Base-by-base conservation (phyloP, 2,888 invertebrate species). In the Spodoptera picta region DNA sequence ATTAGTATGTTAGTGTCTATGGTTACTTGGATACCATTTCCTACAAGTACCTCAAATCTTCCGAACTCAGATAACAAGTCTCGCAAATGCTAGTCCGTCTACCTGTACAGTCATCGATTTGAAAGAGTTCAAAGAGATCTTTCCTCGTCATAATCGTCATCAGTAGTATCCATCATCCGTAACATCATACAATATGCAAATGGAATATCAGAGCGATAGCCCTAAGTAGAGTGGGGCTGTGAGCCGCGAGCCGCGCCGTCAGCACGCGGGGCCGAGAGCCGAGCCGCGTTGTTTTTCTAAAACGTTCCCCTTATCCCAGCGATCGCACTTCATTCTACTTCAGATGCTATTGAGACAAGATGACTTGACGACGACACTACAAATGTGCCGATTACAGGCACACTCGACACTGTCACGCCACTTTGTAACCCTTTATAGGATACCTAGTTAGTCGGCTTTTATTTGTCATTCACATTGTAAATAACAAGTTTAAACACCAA, bases 271-370 rank as follows among this genome's bases (percentile, higher is more conserved):
- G 27, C 4, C 7, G 58, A 60, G 57, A 45, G 62, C 24, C 51
- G 53, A 63, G 31, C 46, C 12, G 12, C 64, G 65, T 60, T 77
- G 72, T 77, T 71, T 65, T 75, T 77, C 53, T 65, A 68, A 66
- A 70, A 57, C 48, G 48, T 24, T 49, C 56, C 58, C 51, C 58
- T 64, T 70, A 71, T 68, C 70, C 51, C 31, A 11, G 24, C 64
- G 57, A 64, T 69, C 59, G 43, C 43, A 59, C 60, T 62, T 12
- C 45, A 50, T 46, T 50, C 46, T 12, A 10, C 62, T 70, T 45
- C 24, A 63, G 53, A 62, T 44, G 57, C 59, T 69, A 73, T 79
- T 24, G 36, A 46, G 36, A 45, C 12, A 59, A 67, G 67, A 75
- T 60, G 54, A 54, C 55, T 66, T 51, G 63, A 60, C 55, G 61